These are phyloP conservation scores for Ptychoptera albimana DNA, from an alignment of 2,888 invertebrate genomes.

Conservation along the genomic window DNA sequence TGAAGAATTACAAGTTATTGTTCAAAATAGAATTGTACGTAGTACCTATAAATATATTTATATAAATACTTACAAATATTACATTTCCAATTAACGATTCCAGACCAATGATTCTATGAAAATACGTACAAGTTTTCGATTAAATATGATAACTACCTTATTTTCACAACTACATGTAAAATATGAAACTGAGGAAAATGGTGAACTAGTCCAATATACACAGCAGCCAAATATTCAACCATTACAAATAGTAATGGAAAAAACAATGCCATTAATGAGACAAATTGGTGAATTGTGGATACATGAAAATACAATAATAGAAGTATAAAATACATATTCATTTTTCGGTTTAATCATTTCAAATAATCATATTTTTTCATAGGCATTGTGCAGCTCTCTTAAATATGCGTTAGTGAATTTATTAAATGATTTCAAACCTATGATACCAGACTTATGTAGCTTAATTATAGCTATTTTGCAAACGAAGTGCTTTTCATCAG, in stretches of 20 bases:
- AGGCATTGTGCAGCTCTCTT: slow-evolving; percentile 58
- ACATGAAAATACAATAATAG: slow-evolving; percentile 43
- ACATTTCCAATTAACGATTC: slow-evolving; percentile 10
- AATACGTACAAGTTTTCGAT: slow-evolving; percentile 38
- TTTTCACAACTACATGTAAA: slow-evolving; percentile 42
- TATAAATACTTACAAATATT: slow-evolving; percentile 4
- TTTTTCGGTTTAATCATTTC: background rate
- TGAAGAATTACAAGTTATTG: slow-evolving; percentile 40
- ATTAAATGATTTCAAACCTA: slow-evolving; percentile 49
- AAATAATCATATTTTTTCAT: slow-evolving; percentile 15
- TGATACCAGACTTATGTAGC: slow-evolving; percentile 50
- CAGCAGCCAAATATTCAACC: slow-evolving; percentile 31
- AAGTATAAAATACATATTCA: slow-evolving; percentile 30
- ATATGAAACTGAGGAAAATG: slow-evolving; percentile 23
- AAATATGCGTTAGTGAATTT: slow-evolving; percentile 58
- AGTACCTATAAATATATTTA: background rate
- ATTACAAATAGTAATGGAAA: slow-evolving; percentile 39
- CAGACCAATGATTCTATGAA: slow-evolving; percentile 35
- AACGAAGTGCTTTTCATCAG: slow-evolving; percentile 48
- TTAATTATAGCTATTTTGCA: slow-evolving; percentile 52
- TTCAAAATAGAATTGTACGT: slow-evolving; percentile 33
- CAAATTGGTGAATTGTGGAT: slow-evolving; percentile 45
- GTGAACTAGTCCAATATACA: slow-evolving; percentile 17
- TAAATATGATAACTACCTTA: slow-evolving; percentile 52
- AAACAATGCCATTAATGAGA: slow-evolving; percentile 44